Conservation (phyloP, 2,888 invertebrate genomes). For the Polylopha cassiicola region DNA sequence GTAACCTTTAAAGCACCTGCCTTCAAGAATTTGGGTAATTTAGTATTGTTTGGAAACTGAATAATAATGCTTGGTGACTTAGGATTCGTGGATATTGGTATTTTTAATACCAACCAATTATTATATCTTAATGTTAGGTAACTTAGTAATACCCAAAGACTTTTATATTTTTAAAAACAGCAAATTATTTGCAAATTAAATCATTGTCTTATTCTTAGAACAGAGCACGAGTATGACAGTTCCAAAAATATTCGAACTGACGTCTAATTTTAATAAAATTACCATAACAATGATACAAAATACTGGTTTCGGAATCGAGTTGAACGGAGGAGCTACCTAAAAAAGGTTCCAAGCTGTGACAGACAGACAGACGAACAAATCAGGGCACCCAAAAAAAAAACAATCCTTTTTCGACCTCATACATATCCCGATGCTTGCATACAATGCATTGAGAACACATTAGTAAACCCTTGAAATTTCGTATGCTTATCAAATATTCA, state of each 20-base stretch:
- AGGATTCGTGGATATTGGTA: too few relatives aligned
- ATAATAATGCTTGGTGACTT: too few relatives aligned
- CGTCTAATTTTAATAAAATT: conserved; percentile 13
- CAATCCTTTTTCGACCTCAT: conserved; percentile 26
- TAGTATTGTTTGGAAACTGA: too few relatives aligned
- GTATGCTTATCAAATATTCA: conserved; percentile 16
- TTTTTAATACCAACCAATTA: too few relatives aligned
- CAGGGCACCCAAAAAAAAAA: conserved; percentile 33
- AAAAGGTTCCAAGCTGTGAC: conserved; percentile 30
- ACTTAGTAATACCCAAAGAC: too few relatives aligned
- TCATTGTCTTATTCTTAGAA: too few relatives aligned
- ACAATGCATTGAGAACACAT: conserved; percentile 44
- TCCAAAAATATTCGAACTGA: conserved; percentile 2
- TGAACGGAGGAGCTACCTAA: conserved; percentile 29
- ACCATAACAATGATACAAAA: conserved; percentile 11
- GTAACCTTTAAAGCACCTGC: too few relatives aligned
- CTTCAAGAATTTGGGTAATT: too few relatives aligned
- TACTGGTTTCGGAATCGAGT: conserved; percentile 1
- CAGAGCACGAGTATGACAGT: too few relatives aligned
- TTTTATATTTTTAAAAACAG: too few relatives aligned
- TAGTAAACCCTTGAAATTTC: conserved; percentile 26
- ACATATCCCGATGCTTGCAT: conserved; percentile 36
- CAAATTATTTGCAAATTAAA: too few relatives aligned
- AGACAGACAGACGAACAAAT: conserved; percentile 34
- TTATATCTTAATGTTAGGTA: too few relatives aligned